Evolutionary conservation across 1,140 invertebrate species (phyloP), one percentile per base, ranked within the genome.

Genomic region (Pachyrhynchus sulphureomaculatus): DNA sequence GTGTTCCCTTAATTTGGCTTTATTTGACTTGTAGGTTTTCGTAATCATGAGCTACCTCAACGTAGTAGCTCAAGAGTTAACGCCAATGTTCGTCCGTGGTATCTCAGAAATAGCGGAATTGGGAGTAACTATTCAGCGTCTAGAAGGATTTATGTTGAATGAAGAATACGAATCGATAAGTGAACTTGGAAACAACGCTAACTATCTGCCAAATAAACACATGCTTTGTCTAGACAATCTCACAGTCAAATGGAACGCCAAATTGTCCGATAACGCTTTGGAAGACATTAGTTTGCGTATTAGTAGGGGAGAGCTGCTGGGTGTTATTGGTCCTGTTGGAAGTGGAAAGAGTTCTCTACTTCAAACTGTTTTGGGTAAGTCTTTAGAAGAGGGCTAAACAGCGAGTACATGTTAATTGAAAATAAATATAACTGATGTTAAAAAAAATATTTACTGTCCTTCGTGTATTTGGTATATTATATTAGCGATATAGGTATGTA

Each of bases 51-150:
- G 84, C 0, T 85, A 87, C 55, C 87, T 84, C 71, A 84, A 83
- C 61, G 80, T 84, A 3, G 69, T 90, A 0, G 78, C 86, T 0
- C 78, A 84, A 12, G 83, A 82, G 3, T 83, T 90, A 80, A 83
- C 85, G 0, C 78, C 86, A 15, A 84, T 88, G 79, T 88, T 90
- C 66, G 87, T 88, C 0, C 79, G 85, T 12, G 88, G 85, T 8
- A 81, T 89, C 36, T 83, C 85, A 0, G 86, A 83, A 65, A 74
- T 84, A 18, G 82, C 84, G 0, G 84, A 86, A 64, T 77, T 80
- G 4, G 70, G 82, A 32, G 85, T 87, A 0, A 83, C 86, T 0
- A 79, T 88, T 0, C 78, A 77, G 54, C 73, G 86, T 53, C 68
- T 88, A 0, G 79, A 84, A 59, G 70, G 76, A 3, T 84, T 82